Evolutionary conservation across 2,797 vertebrate species (phyloP), one percentile per base, ranked within the genome.

Genomic region (Neosilurus mollespiculum): DNA sequence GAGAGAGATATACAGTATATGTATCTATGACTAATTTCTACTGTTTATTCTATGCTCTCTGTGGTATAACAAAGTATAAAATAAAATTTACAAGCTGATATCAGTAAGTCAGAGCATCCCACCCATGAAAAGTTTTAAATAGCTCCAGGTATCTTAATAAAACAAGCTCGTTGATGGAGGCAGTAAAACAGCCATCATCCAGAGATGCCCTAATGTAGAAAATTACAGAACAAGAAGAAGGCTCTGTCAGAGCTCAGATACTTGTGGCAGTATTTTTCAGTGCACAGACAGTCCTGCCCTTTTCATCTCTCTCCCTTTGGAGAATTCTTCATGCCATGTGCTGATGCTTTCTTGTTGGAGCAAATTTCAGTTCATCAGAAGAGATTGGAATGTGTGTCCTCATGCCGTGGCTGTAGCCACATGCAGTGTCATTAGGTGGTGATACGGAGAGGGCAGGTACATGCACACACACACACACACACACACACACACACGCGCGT

Each of bases 281-380:
- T 87, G 91, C 91, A 93, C 94, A 95, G 95, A 95, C 94, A 95
- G 93, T 91, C 91, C 88, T 83, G 92, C 93, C 91, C 95, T 96
- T 99, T 98, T 98, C 96, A 99, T 99, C 97, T 98, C 92, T 49
- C 81, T 95, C 93, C 95, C 94, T 95, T 94, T 95, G 94, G 94
- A 96, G 94, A 94, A 95, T 96, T 94, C 93, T 92, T 87, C 89
- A 43, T 92, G 92, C 91, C 92, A 93, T 93, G 93, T 93, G 92
- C 90, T 93, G 91, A 91, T 91, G 89, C 92, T 95, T 94, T 95
- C 95, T 95, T 93, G 93, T 94, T 94, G 93, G 93, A 95, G 93
- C 94, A 96, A 96, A 96, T 97, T 96, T 96, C 94, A 93, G 94
- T 87, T 95, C 96, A 98, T 99, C 98, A 99, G 99, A 99, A 96